These are phyloP conservation scores for Idris sp. DNA, from an alignment of 1,140 invertebrate genomes.

Conservation along the genomic window DNA sequence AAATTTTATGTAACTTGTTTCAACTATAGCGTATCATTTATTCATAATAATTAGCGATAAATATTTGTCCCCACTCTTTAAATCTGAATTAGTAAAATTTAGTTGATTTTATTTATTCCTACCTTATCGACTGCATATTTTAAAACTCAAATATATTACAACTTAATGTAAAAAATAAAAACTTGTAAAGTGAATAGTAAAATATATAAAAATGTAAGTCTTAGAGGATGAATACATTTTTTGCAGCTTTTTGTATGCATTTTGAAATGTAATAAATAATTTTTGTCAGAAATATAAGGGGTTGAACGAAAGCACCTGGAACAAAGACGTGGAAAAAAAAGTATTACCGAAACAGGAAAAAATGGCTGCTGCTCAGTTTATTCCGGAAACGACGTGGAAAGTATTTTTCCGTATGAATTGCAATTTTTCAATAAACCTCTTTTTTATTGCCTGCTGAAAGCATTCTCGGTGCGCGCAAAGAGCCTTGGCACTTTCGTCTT, in stretches of 20 bases:
- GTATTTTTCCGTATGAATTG: constrained; percentile 59
- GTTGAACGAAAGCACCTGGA: not conserved
- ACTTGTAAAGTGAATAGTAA: too few species aligned
- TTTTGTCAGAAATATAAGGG: too few species aligned
- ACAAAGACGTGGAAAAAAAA: constrained; percentile 12
- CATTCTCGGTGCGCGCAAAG: constrained; percentile 41
- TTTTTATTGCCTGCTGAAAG: constrained; percentile 58
- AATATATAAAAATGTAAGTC: too few species aligned
- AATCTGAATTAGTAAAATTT: too few species aligned
- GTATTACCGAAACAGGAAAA: constrained; percentile 5
- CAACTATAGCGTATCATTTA: constrained; percentile 12
- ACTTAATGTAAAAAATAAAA: too few species aligned
- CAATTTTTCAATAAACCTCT: constrained; percentile 62
- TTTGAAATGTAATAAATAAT: too few species aligned
- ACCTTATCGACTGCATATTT: constrained; percentile 19
- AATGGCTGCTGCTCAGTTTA: constrained; percentile 17
- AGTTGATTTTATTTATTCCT: too few species aligned
- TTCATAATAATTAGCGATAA: constrained; percentile 34
- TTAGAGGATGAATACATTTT: too few species aligned
- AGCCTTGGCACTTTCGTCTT: constrained; percentile 58
- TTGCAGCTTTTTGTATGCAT: too few species aligned
- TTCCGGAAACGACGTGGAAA: constrained; percentile 41
- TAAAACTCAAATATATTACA: too few species aligned
- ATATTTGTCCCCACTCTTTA: constrained; percentile 12
- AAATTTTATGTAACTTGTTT: constrained; percentile 32